Evolutionary conservation across 2,888 invertebrate species (phyloP), one percentile per base, ranked within the genome.

Genomic region (Adelphocoris suturalis): DNA sequence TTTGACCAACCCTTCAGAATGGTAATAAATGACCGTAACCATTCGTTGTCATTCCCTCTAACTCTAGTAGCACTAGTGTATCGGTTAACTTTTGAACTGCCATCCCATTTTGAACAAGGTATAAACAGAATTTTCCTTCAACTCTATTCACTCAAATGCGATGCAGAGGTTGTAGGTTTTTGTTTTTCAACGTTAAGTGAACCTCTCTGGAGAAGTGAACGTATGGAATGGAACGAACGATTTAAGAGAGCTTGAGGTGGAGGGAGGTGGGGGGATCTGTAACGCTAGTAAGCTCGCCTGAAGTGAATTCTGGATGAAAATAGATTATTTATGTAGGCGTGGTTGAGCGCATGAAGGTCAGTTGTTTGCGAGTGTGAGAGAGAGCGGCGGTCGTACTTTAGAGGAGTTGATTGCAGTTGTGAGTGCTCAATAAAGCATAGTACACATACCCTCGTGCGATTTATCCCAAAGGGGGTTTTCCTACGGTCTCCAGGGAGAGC

Each of bases 341-440:
- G 68, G 23, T 19, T 23, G 52, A 14, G 52, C 16, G 52, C 11
- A 16, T 2, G 16, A 68, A 27, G 68, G 23, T 12, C n/a, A 13
- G 68, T 68, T 23, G 12, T n/a, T 19, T 27, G 19, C 7, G 68
- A 68, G 68, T 68, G 23, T 23, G 19, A 12, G 68, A 16, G 13
- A 52, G 13, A 52, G 37, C 57, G 57, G 57, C n/a, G n/a, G 68
- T 68, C 68, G 68, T 68, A 68, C 68, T 68, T 68, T 68, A 68
- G 19, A 68, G 23, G 23, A 23, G 68, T 23, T 68, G 68, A 68
- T 68, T 23, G 68, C 68, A 68, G 68, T 68, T 68, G 23, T 68
- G 68, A 68, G 68, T 68, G 68, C 68, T 23, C 68, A 68, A 68
- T 68, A 68, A 68, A 68, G 27, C 68, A 68, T 68, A 68, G 23